phyloP scores from a whole-genome alignment of 2,888 invertebrate species.

The Cosmorhoe ocellata region DNA sequence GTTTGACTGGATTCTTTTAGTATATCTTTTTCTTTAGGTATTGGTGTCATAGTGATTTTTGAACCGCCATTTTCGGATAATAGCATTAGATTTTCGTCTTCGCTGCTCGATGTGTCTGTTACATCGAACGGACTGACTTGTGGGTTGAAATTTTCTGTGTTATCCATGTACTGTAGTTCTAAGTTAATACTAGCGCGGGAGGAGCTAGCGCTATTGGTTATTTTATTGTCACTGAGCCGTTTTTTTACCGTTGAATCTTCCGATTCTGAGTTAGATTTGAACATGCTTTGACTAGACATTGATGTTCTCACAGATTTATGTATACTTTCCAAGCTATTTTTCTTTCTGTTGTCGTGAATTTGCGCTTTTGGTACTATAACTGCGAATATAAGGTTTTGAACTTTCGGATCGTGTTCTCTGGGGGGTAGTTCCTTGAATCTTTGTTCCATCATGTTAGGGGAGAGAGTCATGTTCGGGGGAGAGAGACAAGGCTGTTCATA shows the following conservation, averaged over 20 bases:
- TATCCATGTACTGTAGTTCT: constrained; percentile 69
- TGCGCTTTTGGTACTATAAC: constrained; percentile 75
- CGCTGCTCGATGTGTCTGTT: constrained; percentile 74
- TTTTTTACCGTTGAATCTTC: constrained; percentile 73
- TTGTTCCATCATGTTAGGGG: constrained; percentile 74
- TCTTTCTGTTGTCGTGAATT: constrained; percentile 53
- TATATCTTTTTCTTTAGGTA: constrained; percentile 66
- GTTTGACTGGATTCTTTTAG: constrained; percentile 68
- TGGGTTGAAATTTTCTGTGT: constrained; percentile 54
- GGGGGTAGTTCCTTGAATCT: constrained; percentile 69
- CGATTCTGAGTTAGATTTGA: constrained; percentile 68
- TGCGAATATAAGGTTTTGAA: constrained; percentile 69
- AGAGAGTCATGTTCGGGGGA: constrained; percentile 73
- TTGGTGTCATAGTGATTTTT: constrained; percentile 74
- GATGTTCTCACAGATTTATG: constrained; percentile 63
- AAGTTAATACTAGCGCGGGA: constrained; percentile 70
- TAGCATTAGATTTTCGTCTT: constrained; percentile 76
- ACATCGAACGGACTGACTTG: constrained; percentile 60
- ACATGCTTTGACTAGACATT: constrained; percentile 64
- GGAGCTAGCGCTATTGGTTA: constrained; percentile 57
- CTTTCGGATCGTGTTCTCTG: constrained; percentile 47
- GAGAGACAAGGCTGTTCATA: constrained; percentile 72
- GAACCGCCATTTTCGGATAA: constrained; percentile 74
- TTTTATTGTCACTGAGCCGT: constrained; percentile 74
- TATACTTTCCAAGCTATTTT: constrained; percentile 63